Evolutionary conservation across 2,113 vertebrate genomes (phyloP), one percentile per base, ranked within the genome.

Genomic region (Serinus canaria): DNA sequence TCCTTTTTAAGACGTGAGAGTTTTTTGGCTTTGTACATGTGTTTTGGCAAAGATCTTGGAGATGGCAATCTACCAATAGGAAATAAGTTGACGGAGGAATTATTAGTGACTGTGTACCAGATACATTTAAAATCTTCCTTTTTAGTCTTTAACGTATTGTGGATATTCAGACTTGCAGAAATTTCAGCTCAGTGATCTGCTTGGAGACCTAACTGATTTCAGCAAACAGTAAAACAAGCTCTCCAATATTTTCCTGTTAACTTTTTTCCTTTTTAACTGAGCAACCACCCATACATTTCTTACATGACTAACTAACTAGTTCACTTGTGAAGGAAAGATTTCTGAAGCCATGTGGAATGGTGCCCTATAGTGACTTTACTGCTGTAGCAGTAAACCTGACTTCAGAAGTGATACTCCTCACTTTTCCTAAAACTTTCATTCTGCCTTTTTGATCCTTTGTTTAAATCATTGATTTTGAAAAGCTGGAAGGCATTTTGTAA

Each of bases 401-500:
- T 63, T 84, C 47, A 84, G 44, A 84, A 67, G 44, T 59, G 43
- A 64, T 68, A 82, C 46, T 84, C 22, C 60, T 75, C 20, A 37
- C 67, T 75, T 84, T 83, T 64, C 68, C 56, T 63, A 53, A 94
- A 78, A 28, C 20, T 92, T 92, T 82, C 27, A 53, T 84, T 84
- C 56, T 72, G 46, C 20, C 66, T 89, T 94, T 94, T 92, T 92
- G 92, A 92, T 92, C 66, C 53, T 81, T 78, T 87, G 41, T 89
- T 95, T 78, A 92, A 96, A 60, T 41, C 23, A 41, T 17, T 78
- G 53, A 41, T 66, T 97, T 68, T 84, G 81, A 69, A 82, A 94
- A 92, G 41, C 81, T 92, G 53, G 73, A 78, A 94, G 83, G 77
- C 53, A 62, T 75, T 85, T 91, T 39, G 21, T 72, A 76, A 82